These are phyloP conservation scores for Eupeodes corollae DNA, from an alignment of 1,140 invertebrate species.

Conservation along the genomic window DNA sequence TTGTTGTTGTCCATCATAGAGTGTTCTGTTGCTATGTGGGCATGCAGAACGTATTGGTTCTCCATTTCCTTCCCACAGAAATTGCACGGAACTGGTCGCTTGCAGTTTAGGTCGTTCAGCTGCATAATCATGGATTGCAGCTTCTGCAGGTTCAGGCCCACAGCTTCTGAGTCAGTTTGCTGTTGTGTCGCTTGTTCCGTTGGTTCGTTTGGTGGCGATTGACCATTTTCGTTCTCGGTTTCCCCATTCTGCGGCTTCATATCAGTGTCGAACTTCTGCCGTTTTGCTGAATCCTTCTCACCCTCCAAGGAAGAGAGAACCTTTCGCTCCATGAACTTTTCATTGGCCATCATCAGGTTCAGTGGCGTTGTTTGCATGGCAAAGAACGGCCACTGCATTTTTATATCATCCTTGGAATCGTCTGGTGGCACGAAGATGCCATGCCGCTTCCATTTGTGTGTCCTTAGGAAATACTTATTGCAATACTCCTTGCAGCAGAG, in stretches of 20 bases:
- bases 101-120: constrained; percentile 63
- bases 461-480: constrained; percentile 87
- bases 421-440: constrained; percentile 52
- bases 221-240: neutral
- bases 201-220: constrained; percentile 16
- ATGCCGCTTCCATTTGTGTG: constrained; percentile 80
- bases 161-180: constrained; percentile 41
- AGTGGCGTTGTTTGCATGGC: constrained; percentile 48
- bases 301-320: neutral
- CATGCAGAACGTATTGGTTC: constrained; percentile 44
- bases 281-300: constrained; percentile 9
- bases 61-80: constrained; percentile 52
- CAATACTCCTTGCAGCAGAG: constrained; percentile 91
- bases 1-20: constrained; percentile 11
- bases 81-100: constrained; percentile 44
- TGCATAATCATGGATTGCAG: constrained; percentile 86
- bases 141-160: constrained; percentile 72
- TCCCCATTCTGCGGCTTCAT: neutral
- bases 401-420: constrained; percentile 38
- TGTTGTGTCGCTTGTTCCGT: constrained; percentile 13
- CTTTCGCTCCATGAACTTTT: constrained; percentile 6
- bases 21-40: constrained; percentile 51
- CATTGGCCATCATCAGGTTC: constrained; percentile 48
- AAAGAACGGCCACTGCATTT: constrained; percentile 39
- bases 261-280: constrained; percentile 11